phyloP scores from a whole-genome alignment of 1,140 invertebrate species.

The Portunus trituberculatus region DNA sequence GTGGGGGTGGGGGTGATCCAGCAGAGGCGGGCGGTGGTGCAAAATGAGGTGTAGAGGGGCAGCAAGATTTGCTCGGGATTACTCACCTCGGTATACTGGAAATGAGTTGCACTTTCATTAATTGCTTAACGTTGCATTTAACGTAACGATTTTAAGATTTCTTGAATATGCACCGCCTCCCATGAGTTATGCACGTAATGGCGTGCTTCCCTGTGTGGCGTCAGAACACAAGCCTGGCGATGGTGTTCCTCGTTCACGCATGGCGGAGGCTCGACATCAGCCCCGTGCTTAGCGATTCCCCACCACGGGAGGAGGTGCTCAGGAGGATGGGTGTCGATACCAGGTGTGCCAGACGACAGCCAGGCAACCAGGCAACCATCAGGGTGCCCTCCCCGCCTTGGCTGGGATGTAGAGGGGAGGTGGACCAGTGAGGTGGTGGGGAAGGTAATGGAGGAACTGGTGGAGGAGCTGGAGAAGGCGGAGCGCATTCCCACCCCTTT shows the following conservation, averaged over 20 bases:
- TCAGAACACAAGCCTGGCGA: not conserved
- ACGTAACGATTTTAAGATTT: too few species aligned
- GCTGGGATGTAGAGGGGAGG: not conserved
- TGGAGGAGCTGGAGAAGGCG: not conserved
- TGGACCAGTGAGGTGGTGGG: not conserved
- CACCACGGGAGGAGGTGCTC: not conserved
- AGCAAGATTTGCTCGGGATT: not conserved
- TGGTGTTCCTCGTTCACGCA: not conserved
- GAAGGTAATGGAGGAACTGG: not conserved
- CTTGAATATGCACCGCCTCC: too few species aligned
- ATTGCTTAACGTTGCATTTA: too few species aligned
- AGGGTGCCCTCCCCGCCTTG: not conserved
- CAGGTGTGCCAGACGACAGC: not conserved
- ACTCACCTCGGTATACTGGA: not conserved
- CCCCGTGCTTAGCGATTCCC: not conserved
- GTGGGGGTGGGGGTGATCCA: not conserved
- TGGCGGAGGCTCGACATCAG: not conserved
- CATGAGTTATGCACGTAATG: not conserved
- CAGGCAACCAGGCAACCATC: not conserved
- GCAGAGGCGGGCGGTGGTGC: not conserved
- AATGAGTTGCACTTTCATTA: too few species aligned
- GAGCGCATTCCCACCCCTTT: not conserved
- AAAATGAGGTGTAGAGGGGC: not conserved
- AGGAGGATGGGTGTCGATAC: constrained; percentile 18
- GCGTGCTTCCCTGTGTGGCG: not conserved